phyloP scores from a whole-genome alignment of 1,140 invertebrate genomes.

The Chymomyza costata region DNA sequence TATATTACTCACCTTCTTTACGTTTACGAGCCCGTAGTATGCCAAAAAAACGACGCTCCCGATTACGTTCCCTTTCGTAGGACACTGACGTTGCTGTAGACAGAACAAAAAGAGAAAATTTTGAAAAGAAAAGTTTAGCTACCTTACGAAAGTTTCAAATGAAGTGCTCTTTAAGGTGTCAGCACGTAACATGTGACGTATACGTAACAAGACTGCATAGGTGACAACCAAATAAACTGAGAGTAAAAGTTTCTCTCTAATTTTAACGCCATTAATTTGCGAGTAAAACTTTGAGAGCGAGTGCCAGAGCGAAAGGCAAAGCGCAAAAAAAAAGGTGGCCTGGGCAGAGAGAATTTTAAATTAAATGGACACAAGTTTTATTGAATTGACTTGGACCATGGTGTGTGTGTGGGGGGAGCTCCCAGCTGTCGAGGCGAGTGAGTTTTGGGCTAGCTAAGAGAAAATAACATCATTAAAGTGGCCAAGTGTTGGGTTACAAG shows the following conservation, averaged over 20 bases:
- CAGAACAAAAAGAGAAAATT: slow-evolving; percentile 11
- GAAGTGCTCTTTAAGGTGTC: slow-evolving; percentile 1
- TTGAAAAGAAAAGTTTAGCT: slow-evolving; percentile 27
- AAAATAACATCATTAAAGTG: slow-evolving; percentile 5
- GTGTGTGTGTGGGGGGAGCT: too few species aligned
- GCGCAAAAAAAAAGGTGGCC: neutral
- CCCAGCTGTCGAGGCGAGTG: too few species aligned
- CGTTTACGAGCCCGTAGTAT: slow-evolving; percentile 51
- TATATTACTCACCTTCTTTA: slow-evolving; percentile 57
- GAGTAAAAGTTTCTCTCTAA: slow-evolving; percentile 44
- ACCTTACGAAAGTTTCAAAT: neutral
- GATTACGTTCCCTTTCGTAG: too few species aligned
- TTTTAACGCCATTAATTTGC: slow-evolving; percentile 72
- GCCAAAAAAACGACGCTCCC: slow-evolving; percentile 58
- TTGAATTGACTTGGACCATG: slow-evolving; percentile 48
- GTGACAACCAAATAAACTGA: slow-evolving; percentile 65
- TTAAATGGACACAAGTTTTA: slow-evolving; percentile 74
- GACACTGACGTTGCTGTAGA: too few species aligned
- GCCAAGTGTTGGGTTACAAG: slow-evolving; percentile 10
- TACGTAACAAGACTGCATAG: slow-evolving; percentile 47
- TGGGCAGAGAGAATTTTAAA: slow-evolving; percentile 62
- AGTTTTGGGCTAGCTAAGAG: too few species aligned
- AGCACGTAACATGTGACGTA: slow-evolving; percentile 53
- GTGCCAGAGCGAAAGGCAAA: neutral
- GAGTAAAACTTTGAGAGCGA: neutral